phyloP scores from a whole-genome alignment of 2,888 invertebrate genomes.

The Diarsia brunnea region DNA sequence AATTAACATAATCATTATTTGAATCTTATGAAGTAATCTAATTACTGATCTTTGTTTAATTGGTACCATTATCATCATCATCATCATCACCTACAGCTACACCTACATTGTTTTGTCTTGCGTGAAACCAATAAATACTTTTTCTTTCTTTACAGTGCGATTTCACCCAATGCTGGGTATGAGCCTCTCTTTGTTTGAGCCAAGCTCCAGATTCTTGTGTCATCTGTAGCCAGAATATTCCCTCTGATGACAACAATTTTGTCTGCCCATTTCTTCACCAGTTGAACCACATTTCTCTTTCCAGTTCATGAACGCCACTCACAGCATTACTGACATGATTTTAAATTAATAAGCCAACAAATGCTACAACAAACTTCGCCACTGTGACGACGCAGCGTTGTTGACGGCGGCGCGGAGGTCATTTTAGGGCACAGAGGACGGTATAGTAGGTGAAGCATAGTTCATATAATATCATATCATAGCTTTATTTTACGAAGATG shows the following conservation, averaged over 20 bases:
- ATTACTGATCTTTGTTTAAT: neutral
- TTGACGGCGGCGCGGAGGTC: neutral
- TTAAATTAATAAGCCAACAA: neutral
- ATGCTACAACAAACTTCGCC: neutral
- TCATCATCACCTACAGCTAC: neutral
- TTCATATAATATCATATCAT: no score
- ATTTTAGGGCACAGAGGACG: neutral
- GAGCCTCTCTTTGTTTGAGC: neutral
- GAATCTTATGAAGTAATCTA: neutral
- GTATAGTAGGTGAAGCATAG: neutral
- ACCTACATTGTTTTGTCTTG: no score
- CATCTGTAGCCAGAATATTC: neutral
- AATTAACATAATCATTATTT: slow-evolving; percentile 25
- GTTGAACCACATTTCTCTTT: neutral
- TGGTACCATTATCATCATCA: neutral
- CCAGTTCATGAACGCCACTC: neutral
- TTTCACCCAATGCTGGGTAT: neutral
- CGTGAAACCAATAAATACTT: no score
- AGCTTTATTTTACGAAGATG: neutral
- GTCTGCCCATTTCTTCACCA: neutral
- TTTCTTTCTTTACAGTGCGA: no score
- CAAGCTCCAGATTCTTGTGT: neutral
- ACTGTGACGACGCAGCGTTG: neutral
- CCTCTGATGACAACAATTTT: neutral
- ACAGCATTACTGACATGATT: neutral